Evolutionary conservation across 2,888 invertebrate species (phyloP).

Genomic region (Pterostichus madidus): DNA sequence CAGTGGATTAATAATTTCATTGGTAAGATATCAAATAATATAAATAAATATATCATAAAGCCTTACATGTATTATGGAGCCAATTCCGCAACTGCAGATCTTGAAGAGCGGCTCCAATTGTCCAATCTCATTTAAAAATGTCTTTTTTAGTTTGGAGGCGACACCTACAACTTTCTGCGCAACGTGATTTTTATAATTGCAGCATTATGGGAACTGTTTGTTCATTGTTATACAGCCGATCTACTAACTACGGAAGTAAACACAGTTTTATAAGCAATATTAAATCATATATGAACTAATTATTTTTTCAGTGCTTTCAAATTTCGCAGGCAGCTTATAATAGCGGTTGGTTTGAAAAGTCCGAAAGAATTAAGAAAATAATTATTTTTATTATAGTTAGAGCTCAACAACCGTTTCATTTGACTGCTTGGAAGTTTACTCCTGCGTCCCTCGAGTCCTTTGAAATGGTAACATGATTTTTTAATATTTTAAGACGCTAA

Average conservation of each 20-base stretch:
- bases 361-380: constrained; percentile 10
- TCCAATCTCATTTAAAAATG: not conserved
- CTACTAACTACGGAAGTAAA: constrained; percentile 30
- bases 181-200: constrained; percentile 28
- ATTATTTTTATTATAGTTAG: constrained; percentile 12
- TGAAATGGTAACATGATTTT: constrained; percentile 16
- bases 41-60: no score
- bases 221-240: constrained; percentile 24
- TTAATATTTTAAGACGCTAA: not conserved
- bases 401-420: constrained; percentile 23
- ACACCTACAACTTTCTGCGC: not conserved
- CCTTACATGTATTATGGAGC: no score
- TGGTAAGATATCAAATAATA: not conserved
- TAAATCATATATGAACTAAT: not conserved
- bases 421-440: constrained; percentile 22
- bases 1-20: constrained; percentile 6
- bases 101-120: no score
- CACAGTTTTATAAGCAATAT: not conserved
- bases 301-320: constrained; percentile 22
- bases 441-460: constrained; percentile 8
- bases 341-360: constrained; percentile 20
- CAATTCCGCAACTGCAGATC: no score
- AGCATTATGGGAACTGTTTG: not conserved
- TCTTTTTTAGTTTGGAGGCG: constrained; percentile 1
- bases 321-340: not conserved